These are phyloP conservation scores for Brevimyrus niger DNA, from an alignment of 2,113 vertebrate species.

Conservation along the genomic window DNA sequence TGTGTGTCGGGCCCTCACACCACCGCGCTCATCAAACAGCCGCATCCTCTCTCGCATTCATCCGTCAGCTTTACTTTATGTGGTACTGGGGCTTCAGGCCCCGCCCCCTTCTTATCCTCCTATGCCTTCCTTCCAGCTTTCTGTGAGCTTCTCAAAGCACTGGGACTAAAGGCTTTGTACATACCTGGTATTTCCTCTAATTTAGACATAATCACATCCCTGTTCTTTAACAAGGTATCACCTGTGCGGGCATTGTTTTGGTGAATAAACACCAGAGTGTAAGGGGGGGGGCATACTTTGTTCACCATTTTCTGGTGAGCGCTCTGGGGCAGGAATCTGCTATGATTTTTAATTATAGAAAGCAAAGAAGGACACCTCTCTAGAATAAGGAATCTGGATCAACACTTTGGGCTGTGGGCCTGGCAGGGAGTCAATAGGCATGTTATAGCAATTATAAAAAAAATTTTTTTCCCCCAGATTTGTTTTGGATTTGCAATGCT, in stretches of 20 bases:
- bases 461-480: not conserved
- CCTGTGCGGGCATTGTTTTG: slow-evolving; percentile 31
- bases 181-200: slow-evolving; percentile 9
- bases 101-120: slow-evolving; percentile 29
- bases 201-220: not conserved
- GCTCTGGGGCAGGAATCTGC: slow-evolving; percentile 13
- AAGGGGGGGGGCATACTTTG: not conserved
- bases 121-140: slow-evolving; percentile 29
- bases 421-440: slow-evolving; percentile 53
- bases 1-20: slow-evolving; percentile 89
- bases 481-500: slow-evolving; percentile 63
- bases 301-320: slow-evolving; percentile 22
- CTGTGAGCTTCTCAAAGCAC: not conserved
- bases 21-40: slow-evolving; percentile 50
- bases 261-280: slow-evolving; percentile 18
- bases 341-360: slow-evolving; percentile 47
- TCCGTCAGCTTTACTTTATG: slow-evolving; percentile 49
- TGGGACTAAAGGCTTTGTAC: slow-evolving; percentile 31
- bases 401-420: slow-evolving; percentile 39
- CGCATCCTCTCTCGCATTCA: slow-evolving; percentile 40
- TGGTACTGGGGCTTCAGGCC: slow-evolving; percentile 60
- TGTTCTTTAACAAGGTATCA: not conserved
- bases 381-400: slow-evolving; percentile 23
- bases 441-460: slow-evolving; percentile 41
- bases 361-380: slow-evolving; percentile 34